These are phyloP conservation scores for Gymnosoma rotundatum DNA, from an alignment of 2,888 invertebrate genomes.

Conservation along the genomic window DNA sequence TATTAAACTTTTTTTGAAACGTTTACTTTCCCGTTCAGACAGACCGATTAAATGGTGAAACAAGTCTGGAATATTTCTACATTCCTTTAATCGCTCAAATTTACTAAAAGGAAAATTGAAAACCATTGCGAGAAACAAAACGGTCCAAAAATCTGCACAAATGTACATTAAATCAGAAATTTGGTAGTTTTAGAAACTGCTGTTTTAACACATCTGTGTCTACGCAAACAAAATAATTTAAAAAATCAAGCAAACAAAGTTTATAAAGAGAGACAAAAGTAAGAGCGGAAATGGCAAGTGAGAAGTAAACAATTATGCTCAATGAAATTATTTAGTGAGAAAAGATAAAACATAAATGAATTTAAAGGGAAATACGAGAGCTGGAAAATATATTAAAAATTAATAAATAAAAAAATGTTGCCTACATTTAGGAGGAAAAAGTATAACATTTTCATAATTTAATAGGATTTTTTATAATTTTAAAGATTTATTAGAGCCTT, in stretches of 20 bases:
- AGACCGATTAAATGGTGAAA: no score
- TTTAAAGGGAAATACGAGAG: slow-evolving; percentile 4
- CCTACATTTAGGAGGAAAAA: slow-evolving; percentile 29
- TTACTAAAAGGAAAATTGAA: no score
- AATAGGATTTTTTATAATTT: no score
- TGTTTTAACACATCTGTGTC: background rate
- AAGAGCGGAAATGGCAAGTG: background rate
- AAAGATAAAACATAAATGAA: background rate
- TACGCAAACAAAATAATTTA: background rate
- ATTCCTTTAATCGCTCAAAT: no score
- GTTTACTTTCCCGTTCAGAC: no score
- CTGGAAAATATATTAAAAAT: slow-evolving; percentile 15
- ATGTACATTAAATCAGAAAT: background rate
- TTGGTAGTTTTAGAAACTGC: background rate
- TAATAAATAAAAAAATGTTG: slow-evolving; percentile 39
- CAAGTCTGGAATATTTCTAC: no score
- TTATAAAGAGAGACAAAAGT: background rate
- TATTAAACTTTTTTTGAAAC: no score
- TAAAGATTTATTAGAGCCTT: no score
- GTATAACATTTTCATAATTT: no score
- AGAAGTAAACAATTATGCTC: slow-evolving; percentile 9
- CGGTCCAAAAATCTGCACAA: no score
- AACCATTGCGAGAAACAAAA: no score
- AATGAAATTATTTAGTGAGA: background rate
- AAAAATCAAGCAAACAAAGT: background rate